phyloP scores from a whole-genome alignment of 2,113 vertebrate genomes.

The Lepus americanus region DNA sequence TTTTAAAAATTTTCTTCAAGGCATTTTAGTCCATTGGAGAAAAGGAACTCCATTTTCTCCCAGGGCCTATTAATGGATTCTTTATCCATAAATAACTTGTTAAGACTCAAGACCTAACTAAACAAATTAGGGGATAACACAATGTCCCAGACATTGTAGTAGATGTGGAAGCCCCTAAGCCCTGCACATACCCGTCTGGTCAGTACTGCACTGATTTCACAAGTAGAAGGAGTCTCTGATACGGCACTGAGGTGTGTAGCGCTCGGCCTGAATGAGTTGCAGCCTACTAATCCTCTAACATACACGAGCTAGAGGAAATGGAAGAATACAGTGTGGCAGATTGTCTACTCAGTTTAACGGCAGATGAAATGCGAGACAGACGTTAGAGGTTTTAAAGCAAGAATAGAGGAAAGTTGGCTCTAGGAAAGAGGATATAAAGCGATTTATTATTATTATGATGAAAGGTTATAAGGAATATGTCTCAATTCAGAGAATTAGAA shows the following conservation, averaged over 20 bases:
- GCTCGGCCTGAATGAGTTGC: background rate
- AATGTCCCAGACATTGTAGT: background rate
- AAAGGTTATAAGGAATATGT: background rate
- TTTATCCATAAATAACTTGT: background rate
- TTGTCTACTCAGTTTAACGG: slow-evolving; percentile 23
- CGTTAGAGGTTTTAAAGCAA: background rate
- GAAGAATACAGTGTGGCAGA: slow-evolving; percentile 10
- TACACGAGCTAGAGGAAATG: background rate
- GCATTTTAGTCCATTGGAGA: too few relatives aligned
- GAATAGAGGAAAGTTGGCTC: background rate
- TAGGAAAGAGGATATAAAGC: background rate
- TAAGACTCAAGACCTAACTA: background rate
- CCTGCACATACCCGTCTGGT: background rate
- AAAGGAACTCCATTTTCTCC: too few relatives aligned
- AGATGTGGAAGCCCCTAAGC: background rate
- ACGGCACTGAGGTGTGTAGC: background rate
- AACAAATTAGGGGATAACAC: background rate
- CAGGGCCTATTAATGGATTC: too few relatives aligned
- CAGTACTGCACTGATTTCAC: background rate
- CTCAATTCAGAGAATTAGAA: background rate
- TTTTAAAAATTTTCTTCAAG: too few relatives aligned
- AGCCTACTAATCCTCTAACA: background rate
- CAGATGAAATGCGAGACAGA: background rate
- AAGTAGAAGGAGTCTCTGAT: background rate
- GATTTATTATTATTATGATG: background rate